Conservation (phyloP, 2,797 vertebrate genomes). For the Psittacula echo region DNA sequence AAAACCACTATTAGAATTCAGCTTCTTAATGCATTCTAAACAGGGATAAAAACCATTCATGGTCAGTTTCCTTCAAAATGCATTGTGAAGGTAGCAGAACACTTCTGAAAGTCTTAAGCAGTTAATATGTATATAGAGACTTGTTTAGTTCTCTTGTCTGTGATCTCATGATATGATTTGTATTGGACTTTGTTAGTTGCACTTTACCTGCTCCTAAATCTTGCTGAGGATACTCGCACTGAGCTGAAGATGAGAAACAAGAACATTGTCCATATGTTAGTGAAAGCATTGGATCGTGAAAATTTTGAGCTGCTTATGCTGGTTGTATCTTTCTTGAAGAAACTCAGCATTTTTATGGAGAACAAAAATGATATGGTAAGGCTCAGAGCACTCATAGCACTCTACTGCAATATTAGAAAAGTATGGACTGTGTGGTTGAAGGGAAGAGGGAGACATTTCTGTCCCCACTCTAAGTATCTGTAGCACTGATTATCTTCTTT, state of each 20-base stretch:
- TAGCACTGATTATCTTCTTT: background rate
- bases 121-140: background rate
- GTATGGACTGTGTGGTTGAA: background rate
- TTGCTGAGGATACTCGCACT: constrained; percentile 91
- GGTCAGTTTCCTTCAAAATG: background rate
- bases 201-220: constrained; percentile 91
- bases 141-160: background rate
- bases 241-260: constrained; percentile 98
- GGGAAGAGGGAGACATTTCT: background rate
- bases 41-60: background rate
- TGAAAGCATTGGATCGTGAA: constrained; percentile 90
- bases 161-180: background rate
- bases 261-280: constrained; percentile 92
- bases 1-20: background rate
- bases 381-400: background rate
- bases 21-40: background rate
- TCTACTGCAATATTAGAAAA: background rate
- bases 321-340: constrained; percentile 93
- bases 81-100: background rate
- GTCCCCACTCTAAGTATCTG: background rate
- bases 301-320: constrained; percentile 91
- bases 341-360: constrained; percentile 95
- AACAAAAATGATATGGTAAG: constrained; percentile 98
- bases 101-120: background rate
- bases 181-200: constrained; percentile 82